phyloP scores from a whole-genome alignment of 2,888 invertebrate species.

The Cerceris rybyensis region DNA sequence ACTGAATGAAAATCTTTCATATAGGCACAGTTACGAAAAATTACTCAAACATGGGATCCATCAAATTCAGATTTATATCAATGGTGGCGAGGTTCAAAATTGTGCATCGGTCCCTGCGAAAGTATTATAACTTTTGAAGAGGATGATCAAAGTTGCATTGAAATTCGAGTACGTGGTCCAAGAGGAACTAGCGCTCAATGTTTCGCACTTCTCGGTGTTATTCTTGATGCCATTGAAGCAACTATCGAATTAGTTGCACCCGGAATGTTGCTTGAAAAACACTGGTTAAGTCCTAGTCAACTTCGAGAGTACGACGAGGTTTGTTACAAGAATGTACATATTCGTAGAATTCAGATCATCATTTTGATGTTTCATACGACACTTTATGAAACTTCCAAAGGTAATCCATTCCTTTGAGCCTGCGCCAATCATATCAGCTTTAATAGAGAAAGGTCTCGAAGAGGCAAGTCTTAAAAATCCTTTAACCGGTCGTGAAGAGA shows the following conservation, averaged over 20 bases:
- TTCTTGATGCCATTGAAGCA: conserved; percentile 85
- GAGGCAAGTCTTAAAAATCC: conserved; percentile 79
- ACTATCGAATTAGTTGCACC: conserved; percentile 87
- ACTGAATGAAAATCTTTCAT: not conserved
- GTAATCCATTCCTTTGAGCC: conserved; percentile 79
- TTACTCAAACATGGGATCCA: conserved; percentile 82
- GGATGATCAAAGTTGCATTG: conserved; percentile 84
- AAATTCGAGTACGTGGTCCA: conserved; percentile 87
- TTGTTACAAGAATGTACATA: conserved; percentile 29
- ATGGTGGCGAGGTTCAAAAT: conserved; percentile 88
- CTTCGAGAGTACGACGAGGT: conserved; percentile 81
- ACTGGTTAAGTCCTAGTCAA: conserved; percentile 86
- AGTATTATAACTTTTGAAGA: conserved; percentile 86
- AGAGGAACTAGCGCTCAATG: conserved; percentile 83
- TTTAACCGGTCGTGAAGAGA: conserved; percentile 77
- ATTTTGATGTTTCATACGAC: conserved; percentile 6
- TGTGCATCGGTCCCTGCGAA: conserved; percentile 87
- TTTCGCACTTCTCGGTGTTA: conserved; percentile 88
- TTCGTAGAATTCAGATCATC: not conserved
- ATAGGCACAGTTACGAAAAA: conserved; percentile 85
- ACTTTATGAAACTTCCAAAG: conserved; percentile 44
- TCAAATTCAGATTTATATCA: conserved; percentile 87
- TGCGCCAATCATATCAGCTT: conserved; percentile 71
- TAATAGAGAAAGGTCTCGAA: conserved; percentile 76
- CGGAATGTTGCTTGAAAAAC: conserved; percentile 86